These are phyloP conservation scores for Dynastes maya DNA, from an alignment of 2,888 invertebrate species.

Conservation along the genomic window DNA sequence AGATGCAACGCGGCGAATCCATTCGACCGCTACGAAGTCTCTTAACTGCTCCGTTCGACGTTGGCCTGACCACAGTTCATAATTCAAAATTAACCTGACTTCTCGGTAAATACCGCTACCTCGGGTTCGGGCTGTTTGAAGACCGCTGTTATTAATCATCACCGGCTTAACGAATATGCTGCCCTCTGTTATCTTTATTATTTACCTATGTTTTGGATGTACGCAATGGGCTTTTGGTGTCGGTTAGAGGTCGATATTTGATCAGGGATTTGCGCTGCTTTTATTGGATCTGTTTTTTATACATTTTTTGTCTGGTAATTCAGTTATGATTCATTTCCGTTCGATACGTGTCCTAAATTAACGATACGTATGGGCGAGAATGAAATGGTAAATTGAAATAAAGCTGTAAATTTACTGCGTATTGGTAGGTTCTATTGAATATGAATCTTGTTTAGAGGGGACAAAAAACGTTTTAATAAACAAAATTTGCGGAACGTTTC, in stretches of 20 bases:
- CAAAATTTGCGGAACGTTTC: too few relatives aligned
- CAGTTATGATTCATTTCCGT: not conserved
- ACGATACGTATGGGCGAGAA: not conserved
- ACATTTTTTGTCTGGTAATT: not conserved
- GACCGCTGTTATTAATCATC: constrained; percentile 15
- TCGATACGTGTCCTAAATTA: not conserved
- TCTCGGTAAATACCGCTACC: not conserved
- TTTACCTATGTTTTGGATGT: not conserved
- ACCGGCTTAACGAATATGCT: not conserved
- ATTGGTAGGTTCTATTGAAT: too few relatives aligned
- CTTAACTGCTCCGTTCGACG: not conserved
- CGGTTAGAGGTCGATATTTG: not conserved
- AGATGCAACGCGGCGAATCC: not conserved
- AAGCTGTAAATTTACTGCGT: too few relatives aligned
- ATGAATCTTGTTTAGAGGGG: too few relatives aligned
- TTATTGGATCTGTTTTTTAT: not conserved
- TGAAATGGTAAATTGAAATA: not conserved
- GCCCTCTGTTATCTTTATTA: not conserved
- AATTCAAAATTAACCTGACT: constrained; percentile 10
- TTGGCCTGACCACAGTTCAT: constrained; percentile 1
- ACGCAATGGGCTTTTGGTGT: not conserved
- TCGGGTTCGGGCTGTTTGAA: constrained; percentile 2
- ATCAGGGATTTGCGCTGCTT: not conserved
- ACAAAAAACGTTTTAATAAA: too few relatives aligned
- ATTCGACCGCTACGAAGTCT: not conserved